A percentile compares a stretch with the other conserved stretches of the same genome.
phyloP scores from a whole-genome alignment of 2,888 invertebrate genomes.

The Eudemis profundana region DNA sequence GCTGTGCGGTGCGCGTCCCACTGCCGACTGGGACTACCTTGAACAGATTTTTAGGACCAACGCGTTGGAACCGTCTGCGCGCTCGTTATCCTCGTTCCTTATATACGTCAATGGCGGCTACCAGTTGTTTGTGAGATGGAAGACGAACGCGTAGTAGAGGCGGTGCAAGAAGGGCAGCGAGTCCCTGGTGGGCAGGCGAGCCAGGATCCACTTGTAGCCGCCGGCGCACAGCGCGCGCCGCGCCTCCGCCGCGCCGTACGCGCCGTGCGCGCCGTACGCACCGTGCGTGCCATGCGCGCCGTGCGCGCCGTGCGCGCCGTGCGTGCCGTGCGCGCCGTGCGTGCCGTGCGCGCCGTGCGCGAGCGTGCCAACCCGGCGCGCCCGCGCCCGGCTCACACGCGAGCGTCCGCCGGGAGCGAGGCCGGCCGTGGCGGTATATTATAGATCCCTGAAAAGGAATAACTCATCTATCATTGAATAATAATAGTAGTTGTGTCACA shows the following conservation, averaged over 20 bases:
- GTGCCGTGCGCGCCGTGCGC: neutral
- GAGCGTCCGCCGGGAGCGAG: neutral
- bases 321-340: neutral
- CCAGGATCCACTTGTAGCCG: slow-evolving; percentile 5
- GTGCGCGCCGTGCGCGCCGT: neutral
- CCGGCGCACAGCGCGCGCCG: neutral
- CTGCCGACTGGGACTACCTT: too few species aligned
- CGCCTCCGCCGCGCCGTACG: slow-evolving; percentile 8
- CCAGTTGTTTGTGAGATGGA: slow-evolving; percentile 14
- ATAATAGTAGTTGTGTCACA: too few species aligned
- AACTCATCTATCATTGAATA: neutral
- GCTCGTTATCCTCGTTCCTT: too few species aligned
- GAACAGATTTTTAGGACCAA: neutral
- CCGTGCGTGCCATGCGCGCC: neutral
- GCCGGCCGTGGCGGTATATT: slow-evolving; percentile 42
- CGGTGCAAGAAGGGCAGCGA: slow-evolving; percentile 12
- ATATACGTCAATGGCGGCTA: slow-evolving; percentile 47
- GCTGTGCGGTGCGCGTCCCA: too few species aligned
- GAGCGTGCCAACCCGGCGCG: neutral
- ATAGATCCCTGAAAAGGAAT: slow-evolving; percentile 55
- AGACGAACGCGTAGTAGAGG: slow-evolving; percentile 27
- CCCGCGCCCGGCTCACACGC: neutral
- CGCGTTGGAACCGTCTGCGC: neutral
- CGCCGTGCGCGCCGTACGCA: neutral
- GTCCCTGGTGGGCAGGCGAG: slow-evolving; percentile 22